A percentile compares a stretch with the other conserved stretches of the same genome.
Evolutionary conservation across 2,113 vertebrate species (phyloP).

Genomic region (Triplophysa tibetana): DNA sequence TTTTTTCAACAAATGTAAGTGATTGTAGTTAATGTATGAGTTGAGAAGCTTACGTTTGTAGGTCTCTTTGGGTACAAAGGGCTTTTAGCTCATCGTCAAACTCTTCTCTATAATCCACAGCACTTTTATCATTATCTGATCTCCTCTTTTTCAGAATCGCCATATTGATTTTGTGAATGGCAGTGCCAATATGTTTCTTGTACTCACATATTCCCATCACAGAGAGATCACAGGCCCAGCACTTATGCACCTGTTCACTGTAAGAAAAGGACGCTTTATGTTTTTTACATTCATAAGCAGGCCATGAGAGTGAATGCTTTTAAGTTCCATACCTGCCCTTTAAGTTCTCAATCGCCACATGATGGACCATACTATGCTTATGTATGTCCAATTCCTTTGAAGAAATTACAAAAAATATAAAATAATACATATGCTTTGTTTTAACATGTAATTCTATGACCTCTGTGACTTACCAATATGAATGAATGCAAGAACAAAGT

Average conservation of each 20-base stretch:
- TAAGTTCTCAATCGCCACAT: constrained; percentile 56
- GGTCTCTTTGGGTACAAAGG: constrained; percentile 27
- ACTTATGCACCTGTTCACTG: constrained; percentile 82
- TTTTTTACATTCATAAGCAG: not conserved
- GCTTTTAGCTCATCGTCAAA: constrained; percentile 7
- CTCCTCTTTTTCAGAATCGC: constrained; percentile 60
- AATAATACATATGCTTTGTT: no score
- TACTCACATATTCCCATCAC: constrained; percentile 78
- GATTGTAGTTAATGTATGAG: not conserved
- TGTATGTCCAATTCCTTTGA: constrained; percentile 60
- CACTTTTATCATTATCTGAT: constrained; percentile 65
- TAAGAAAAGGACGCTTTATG: not conserved
- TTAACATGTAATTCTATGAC: no score
- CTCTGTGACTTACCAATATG: no score
- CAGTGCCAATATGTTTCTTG: constrained; percentile 81
- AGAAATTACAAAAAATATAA: not conserved
- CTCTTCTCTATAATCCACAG: constrained; percentile 61
- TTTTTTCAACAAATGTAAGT: no score
- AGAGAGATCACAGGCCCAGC: constrained; percentile 79
- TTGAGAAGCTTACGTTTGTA: not conserved
- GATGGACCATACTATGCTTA: constrained; percentile 64
- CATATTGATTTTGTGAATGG: constrained; percentile 79
- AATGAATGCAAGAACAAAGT: no score
- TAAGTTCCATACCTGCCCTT: constrained; percentile 56
- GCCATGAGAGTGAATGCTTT: not conserved